These are phyloP conservation scores for Synodontis membranacea DNA, from an alignment of 2,113 vertebrate genomes.

Conservation along the genomic window DNA sequence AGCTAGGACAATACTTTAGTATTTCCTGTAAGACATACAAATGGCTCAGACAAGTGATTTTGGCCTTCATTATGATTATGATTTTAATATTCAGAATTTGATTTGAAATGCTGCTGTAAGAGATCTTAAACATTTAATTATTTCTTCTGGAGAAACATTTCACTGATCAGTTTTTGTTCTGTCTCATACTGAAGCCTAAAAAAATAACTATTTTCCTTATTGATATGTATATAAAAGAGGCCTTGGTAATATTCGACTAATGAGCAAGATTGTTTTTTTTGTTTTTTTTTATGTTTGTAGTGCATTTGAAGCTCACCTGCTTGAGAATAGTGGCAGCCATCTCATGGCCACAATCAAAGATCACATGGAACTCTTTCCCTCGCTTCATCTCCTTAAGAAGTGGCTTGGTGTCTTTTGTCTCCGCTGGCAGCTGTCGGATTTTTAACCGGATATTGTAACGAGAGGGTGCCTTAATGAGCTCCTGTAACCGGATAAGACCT, in stretches of 20 bases:
- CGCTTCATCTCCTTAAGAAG: conserved; percentile 98
- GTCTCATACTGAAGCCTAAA: not conserved
- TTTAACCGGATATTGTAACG: conserved; percentile 95
- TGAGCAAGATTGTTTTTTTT: not conserved
- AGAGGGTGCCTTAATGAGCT: conserved; percentile 97
- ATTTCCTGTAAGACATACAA: conserved; percentile 56
- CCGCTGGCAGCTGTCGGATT: conserved; percentile 93
- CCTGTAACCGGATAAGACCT: conserved; percentile 98
- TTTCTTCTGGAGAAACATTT: conserved; percentile 47
- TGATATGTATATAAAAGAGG: not conserved
- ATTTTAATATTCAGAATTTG: conserved; percentile 57
- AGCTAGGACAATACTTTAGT: conserved; percentile 54
- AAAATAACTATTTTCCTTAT: not conserved
- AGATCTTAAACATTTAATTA: conserved; percentile 66
- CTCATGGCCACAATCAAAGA: conserved; percentile 97
- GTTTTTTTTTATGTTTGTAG: not conserved
- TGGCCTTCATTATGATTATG: conserved; percentile 59
- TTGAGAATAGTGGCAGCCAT: conserved; percentile 98
- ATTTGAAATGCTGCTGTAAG: conserved; percentile 60
- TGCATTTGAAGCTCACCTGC: conserved; percentile 77
- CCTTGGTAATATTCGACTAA: not conserved
- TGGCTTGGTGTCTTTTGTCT: conserved; percentile 95
- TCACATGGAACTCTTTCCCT: conserved; percentile 97
- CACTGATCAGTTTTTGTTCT: not conserved
- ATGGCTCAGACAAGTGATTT: conserved; percentile 58